Percentiles rank a stretch among this genome's conserved stretches.
Evolutionary conservation across 2,797 vertebrate species (phyloP).

Genomic region (Orestias chungarensis): DNA sequence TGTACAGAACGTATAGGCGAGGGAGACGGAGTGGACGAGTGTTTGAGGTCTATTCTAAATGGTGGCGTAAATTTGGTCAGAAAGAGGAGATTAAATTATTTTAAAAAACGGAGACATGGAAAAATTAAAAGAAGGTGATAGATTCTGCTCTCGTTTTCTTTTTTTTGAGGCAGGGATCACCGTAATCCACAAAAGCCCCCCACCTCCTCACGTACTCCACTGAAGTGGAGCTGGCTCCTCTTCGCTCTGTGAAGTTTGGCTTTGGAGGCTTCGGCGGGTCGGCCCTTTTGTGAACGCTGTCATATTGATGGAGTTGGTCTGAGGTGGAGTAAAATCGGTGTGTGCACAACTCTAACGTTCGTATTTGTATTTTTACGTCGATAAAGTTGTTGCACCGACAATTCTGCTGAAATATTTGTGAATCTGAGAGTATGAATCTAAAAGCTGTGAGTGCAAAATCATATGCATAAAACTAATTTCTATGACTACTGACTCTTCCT

Average conservation of each 20-base stretch:
- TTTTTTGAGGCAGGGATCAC: slow-evolving; percentile 57
- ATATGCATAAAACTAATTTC: too few relatives aligned
- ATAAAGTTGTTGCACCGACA: too few relatives aligned
- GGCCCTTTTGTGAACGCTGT: slow-evolving; percentile 55
- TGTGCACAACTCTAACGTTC: too few relatives aligned
- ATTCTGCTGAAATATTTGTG: too few relatives aligned
- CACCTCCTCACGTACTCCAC: slow-evolving; percentile 70
- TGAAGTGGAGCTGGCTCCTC: slow-evolving; percentile 63
- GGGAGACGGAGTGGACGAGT: slow-evolving; percentile 14
- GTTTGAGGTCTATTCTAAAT: neutral
- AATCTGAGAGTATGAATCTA: too few relatives aligned
- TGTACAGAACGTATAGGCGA: slow-evolving; percentile 41
- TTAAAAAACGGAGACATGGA: slow-evolving; percentile 19
- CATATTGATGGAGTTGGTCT: slow-evolving; percentile 64
- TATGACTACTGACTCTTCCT: too few relatives aligned
- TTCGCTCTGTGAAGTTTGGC: slow-evolving; percentile 63
- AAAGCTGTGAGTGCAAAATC: too few relatives aligned
- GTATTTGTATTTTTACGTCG: too few relatives aligned
- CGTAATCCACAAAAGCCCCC: slow-evolving; percentile 72
- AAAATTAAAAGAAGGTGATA: slow-evolving; percentile 24
- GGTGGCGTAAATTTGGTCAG: neutral
- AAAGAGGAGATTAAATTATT: neutral
- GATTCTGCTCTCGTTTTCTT: slow-evolving; percentile 30
- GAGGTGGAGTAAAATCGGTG: too few relatives aligned
- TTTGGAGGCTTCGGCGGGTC: slow-evolving; percentile 59